These are phyloP conservation scores for Tetrao urogallus DNA, from an alignment of 2,113 vertebrate species.

Conservation along the genomic window DNA sequence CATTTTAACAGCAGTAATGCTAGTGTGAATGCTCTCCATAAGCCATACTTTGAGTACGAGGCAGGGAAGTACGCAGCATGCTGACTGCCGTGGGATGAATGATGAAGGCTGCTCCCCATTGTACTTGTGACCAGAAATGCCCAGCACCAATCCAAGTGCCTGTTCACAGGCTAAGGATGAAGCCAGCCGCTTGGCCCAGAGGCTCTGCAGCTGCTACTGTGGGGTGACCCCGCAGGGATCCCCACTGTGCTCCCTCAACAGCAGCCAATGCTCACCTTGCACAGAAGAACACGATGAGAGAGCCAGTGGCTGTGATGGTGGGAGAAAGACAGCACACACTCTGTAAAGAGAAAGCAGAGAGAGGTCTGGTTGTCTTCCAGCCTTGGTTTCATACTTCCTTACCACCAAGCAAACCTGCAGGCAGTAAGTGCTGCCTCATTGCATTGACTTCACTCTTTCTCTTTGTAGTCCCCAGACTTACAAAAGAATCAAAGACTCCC, in stretches of 20 bases:
- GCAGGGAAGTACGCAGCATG: background rate
- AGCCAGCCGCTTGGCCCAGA: accelerated
- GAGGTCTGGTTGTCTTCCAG: background rate
- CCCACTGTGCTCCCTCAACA: background rate
- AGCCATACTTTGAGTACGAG: background rate
- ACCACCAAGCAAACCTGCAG: background rate
- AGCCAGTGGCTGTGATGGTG: accelerated
- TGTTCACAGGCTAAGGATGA: background rate
- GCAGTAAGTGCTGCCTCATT: background rate
- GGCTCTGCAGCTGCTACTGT: background rate
- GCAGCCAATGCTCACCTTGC: background rate
- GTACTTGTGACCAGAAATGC: background rate
- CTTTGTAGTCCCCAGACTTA: background rate
- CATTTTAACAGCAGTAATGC: background rate
- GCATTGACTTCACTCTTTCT: background rate
- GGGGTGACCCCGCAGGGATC: background rate
- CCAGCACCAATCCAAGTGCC: no score
- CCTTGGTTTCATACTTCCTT: background rate
- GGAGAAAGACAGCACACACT: background rate
- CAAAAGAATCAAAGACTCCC: background rate
- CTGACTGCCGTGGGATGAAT: background rate
- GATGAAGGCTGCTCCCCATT: background rate
- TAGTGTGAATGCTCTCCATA: background rate
- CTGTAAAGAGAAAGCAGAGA: background rate
- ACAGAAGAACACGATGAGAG: background rate